These are phyloP conservation scores for Odontothrips loti DNA, from an alignment of 2,888 invertebrate genomes.

Conservation along the genomic window DNA sequence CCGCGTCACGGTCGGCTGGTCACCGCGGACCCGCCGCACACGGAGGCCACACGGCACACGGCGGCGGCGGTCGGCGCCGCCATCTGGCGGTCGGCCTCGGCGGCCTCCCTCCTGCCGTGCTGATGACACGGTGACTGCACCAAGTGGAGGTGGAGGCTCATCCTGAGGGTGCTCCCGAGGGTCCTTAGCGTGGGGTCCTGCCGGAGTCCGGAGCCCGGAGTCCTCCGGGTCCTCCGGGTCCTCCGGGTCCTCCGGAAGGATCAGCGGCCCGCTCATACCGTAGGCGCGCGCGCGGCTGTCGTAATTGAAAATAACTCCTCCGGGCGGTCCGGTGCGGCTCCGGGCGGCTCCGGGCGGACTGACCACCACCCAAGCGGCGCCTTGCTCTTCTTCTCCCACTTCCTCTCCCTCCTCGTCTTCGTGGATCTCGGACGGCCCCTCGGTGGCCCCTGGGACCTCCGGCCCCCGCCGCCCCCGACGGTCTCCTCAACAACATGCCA, in stretches of 20 bases:
- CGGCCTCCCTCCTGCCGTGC: not conserved
- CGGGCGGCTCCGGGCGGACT: too few species aligned
- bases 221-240: not conserved
- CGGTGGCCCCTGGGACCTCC: not conserved
- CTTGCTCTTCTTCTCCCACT: not conserved
- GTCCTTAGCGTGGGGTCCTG: too few species aligned
- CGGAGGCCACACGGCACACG: not conserved
- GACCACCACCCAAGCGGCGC: too few species aligned
- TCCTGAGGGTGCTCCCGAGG: not conserved
- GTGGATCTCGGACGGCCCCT: not conserved
- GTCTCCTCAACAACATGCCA: not conserved
- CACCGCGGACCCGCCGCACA: not conserved
- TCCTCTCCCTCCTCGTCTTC: not conserved
- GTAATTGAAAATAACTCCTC: constrained; percentile 1
- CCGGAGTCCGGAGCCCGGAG: too few species aligned
- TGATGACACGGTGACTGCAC: not conserved
- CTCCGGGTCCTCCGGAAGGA: not conserved
- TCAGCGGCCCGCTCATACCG: not conserved
- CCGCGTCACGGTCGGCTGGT: too few species aligned
- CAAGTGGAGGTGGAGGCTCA: not conserved
- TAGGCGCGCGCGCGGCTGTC: not conserved
- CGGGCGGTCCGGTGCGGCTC: not conserved
- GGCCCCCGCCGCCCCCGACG: not conserved
- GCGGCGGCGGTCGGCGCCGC: not conserved
- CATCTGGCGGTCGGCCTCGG: not conserved